Base-by-base conservation (phyloP, 1,140 invertebrate species). In the Lucilia sericata region DNA sequence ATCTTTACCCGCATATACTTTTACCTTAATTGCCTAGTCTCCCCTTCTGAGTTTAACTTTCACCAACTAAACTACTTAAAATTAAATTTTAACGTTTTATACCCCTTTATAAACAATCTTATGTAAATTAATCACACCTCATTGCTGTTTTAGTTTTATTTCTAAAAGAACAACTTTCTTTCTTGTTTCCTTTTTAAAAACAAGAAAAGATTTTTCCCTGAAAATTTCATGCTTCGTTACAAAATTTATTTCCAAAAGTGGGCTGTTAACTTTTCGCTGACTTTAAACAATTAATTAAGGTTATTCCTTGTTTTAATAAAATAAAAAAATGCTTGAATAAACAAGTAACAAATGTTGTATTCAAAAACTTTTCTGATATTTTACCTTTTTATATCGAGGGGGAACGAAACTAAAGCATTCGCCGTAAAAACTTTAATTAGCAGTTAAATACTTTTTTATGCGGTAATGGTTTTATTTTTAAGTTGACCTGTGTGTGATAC, bases 271-370 rank as follows among this genome's bases (percentile, higher is more conserved):
- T 60, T 60, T 60, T 17, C 55, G 55, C 14, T 60, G 55, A 60
- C 55, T 60, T 60, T 60, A 60, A n/a, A 60, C 55, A 60, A 60
- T 60, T 60, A 60, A 60, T 60, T 17, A 60, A 60, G 55, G 55
- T 60, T 60, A 14, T 60, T 17, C 7, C 7, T 5, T 14, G 14
- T 14, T n/a, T 42, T 17, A 60, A 60, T 17, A n/a, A 60, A 60
- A 60, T 42, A 30, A 60, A 60, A 60, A 60, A 60, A 17, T 14
- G 55, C n/a, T n/a, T 17, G 14, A n/a, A 60, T 17, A 60, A 60
- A 60, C 55, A 60, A n/a, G 14, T n/a, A 60, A 60, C 55, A 60
- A 14, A 60, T n/a, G 55, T 60, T 60, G 14, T 42, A 42, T 42
- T 8, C 42, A 10, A 42, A 42, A 42, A 42, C 7, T 42, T 42